phyloP scores from a whole-genome alignment of 1,140 invertebrate species.

The Whitmania pigra region DNA sequence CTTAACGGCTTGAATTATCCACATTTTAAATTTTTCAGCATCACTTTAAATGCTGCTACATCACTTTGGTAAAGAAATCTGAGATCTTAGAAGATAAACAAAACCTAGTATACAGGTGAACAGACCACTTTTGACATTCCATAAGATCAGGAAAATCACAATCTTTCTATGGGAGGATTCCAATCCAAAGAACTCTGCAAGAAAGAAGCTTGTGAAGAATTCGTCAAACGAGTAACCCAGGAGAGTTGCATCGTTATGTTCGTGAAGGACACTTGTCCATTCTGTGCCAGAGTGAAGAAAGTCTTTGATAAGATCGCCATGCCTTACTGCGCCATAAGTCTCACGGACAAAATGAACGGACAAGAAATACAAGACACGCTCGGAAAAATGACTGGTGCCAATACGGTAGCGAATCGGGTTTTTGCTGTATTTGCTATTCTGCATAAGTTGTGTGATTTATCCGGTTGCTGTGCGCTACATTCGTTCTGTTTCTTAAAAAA shows the following conservation, averaged over 20 bases:
- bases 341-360: background rate
- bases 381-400: slow-evolving; percentile 2
- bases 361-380: background rate
- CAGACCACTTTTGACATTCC: no score
- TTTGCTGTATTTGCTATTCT: background rate
- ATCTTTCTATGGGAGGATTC: no score
- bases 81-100: no score
- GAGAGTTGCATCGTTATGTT: background rate
- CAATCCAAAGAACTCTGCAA: background rate
- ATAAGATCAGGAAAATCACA: no score
- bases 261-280: background rate
- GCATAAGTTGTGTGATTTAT: background rate
- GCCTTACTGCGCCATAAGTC: background rate
- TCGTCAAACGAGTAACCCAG: background rate
- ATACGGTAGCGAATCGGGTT: background rate
- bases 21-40: no score
- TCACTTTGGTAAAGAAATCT: no score
- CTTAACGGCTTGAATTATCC: no score
- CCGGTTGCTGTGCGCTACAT: background rate
- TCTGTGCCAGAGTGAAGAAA: background rate
- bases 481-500: background rate
- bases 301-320: background rate
- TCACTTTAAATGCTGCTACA: no score
- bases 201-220: background rate
- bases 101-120: no score